Evolutionary conservation across 2,797 vertebrate species (phyloP).

Genomic region (Scyliorhinus canicula): DNA sequence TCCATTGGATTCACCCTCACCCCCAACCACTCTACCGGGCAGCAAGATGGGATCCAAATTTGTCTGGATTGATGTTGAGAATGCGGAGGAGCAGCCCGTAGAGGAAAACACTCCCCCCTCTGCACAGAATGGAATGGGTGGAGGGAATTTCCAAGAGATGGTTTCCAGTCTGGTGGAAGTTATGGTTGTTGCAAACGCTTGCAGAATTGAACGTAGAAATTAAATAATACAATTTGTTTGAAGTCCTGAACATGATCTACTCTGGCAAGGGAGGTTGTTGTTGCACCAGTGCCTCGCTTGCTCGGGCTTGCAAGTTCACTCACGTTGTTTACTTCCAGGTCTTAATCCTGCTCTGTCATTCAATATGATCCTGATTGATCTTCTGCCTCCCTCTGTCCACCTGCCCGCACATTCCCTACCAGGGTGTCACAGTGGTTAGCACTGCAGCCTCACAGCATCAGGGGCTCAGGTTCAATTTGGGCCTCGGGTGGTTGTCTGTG

Average conservation of each 20-base stretch:
- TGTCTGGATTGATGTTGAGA: not conserved
- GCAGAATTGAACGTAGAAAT: not conserved
- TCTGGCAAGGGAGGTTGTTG: too few species aligned
- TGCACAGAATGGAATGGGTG: not conserved
- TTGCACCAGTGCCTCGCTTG: too few species aligned
- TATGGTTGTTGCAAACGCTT: not conserved
- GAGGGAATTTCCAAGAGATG: not conserved
- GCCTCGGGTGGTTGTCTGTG: too few species aligned
- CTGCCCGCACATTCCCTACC: not conserved
- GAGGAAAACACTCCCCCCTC: not conserved
- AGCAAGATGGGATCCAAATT: not conserved
- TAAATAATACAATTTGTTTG: too few species aligned
- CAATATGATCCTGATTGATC: not conserved
- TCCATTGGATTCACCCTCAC: not conserved
- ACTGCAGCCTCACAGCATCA: too few species aligned
- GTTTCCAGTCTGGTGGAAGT: not conserved
- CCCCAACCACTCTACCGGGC: not conserved
- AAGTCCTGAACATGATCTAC: too few species aligned
- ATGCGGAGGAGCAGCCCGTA: not conserved
- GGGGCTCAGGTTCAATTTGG: too few species aligned
- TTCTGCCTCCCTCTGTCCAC: not conserved
- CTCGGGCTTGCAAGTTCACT: too few species aligned
- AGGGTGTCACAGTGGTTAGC: too few species aligned
- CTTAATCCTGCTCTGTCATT: not conserved
- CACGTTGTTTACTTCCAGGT: not conserved